Evolutionary conservation across 2,113 vertebrate species (phyloP), one percentile per base, ranked within the genome.

Genomic region (Centropus bengalensis): DNA sequence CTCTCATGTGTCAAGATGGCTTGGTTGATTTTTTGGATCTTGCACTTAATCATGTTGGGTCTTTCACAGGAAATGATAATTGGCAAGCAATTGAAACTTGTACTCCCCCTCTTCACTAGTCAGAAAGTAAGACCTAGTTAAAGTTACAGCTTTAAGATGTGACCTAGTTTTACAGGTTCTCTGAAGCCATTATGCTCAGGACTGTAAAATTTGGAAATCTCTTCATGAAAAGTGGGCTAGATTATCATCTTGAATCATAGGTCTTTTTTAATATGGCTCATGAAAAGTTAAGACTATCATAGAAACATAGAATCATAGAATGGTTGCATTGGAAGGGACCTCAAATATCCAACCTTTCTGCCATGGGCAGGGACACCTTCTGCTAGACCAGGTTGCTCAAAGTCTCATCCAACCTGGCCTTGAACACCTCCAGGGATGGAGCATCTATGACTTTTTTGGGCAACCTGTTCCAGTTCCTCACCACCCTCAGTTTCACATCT

Each of bases 81-180:
- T 96, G 91, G 93, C 55, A 26, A 90, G 85, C 44, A 87, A 94
- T 94, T 93, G 75, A 94, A 89, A 89, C 92, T 78, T 74, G 30
- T 8, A 56, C 95, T 93, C 89, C 91, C 30, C 94, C 86, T 96
- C 82, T 90, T 94, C 71, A 44, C 76, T 79, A 94, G 51, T 92
- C 88, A 97, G 93, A 90, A 97, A 94, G 67, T 60, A 92, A 84
- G 92, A 94, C 89, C 91, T 81, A 97, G 89, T 96, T 97, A 88
- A 88, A 92, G 49, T 60, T 92, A 78, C 76, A 82, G 95, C 81
- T 68, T 93, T 79, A 96, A 96, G 83, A 94, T 32, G 26, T 91
- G 92, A 91, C 94, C 96, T 95, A 96, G 38, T 96, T 97, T 90
- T 71, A 69, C 77, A 91, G 86, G 91, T 96, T 93, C 67, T 24